These are phyloP conservation scores for Actinia equina DNA, from an alignment of 64 coral and sea anemone genomes.

Conservation along the genomic window DNA sequence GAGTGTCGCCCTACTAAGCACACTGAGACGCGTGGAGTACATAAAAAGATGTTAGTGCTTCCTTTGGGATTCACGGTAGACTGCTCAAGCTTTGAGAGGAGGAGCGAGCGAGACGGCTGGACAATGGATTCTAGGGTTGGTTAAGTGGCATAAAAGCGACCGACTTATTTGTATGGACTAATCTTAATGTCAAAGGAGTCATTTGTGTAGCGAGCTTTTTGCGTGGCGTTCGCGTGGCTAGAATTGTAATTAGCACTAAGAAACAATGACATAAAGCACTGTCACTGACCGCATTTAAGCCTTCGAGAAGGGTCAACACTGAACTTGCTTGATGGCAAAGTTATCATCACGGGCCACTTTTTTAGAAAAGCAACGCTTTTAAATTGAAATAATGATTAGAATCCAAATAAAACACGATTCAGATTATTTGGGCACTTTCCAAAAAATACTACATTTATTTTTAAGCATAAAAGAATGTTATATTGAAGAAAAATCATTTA, in stretches of 20 bases:
- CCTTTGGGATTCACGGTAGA: constrained; percentile 79
- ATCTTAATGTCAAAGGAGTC: constrained; percentile 83
- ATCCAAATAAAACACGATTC: neutral
- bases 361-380: too few species aligned
- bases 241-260: constrained; percentile 65
- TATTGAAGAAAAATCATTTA: neutral
- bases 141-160: constrained; percentile 38
- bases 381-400: too few species aligned
- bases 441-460: too few species aligned
- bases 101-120: constrained; percentile 50
- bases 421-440: neutral
- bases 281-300: constrained; percentile 21
- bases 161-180: constrained; percentile 84
- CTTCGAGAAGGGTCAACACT: neutral
- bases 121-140: constrained; percentile 60
- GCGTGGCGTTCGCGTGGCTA: constrained; percentile 82
- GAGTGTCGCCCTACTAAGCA: constrained; percentile 13
- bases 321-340: neutral
- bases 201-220: constrained; percentile 69
- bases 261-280: constrained; percentile 76
- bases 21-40: constrained; percentile 66
- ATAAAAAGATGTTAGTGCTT: constrained; percentile 64
- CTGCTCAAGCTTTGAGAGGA: constrained; percentile 41
- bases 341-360: too few species aligned
- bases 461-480: neutral